Conservation (phyloP, 35 echinoderm and acorn worm genomes). For the Anneissia japonica region DNA sequence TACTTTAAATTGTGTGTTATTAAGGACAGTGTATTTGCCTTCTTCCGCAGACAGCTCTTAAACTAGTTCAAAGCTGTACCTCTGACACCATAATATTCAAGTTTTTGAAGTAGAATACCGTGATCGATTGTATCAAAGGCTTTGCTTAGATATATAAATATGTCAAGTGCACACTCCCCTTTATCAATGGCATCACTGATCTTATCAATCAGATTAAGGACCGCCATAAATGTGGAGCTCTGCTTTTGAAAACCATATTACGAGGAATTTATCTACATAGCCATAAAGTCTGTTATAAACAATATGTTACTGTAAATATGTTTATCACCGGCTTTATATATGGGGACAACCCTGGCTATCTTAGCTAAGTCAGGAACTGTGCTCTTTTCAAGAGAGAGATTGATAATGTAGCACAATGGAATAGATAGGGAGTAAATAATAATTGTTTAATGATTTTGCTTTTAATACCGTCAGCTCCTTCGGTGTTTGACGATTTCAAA, state of each 20-base stretch:
- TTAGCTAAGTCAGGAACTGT: background rate
- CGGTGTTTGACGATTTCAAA: background rate
- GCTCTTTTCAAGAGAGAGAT: too few relatives aligned
- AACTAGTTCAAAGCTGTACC: background rate
- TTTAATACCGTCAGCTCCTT: background rate
- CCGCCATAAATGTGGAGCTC: too few relatives aligned
- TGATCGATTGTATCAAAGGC: constrained; percentile 13
- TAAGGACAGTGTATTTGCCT: background rate
- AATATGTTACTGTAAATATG: background rate
- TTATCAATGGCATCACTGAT: background rate
- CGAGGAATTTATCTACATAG: background rate
- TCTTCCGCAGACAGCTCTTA: background rate
- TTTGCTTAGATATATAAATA: background rate
- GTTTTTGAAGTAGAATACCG: background rate
- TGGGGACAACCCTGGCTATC: background rate
- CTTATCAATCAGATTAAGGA: background rate
- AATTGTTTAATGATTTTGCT: background rate
- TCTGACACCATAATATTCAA: background rate
- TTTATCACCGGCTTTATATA: background rate
- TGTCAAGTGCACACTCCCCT: background rate
- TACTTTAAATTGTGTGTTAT: background rate
- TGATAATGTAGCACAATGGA: background rate
- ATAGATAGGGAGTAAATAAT: background rate
- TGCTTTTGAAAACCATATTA: background rate
- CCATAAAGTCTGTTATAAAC: background rate